Evolutionary conservation across 2,113 vertebrate species (phyloP), one percentile per base, ranked within the genome.

Genomic region (Sinocyclocheilus anshuiensis): DNA sequence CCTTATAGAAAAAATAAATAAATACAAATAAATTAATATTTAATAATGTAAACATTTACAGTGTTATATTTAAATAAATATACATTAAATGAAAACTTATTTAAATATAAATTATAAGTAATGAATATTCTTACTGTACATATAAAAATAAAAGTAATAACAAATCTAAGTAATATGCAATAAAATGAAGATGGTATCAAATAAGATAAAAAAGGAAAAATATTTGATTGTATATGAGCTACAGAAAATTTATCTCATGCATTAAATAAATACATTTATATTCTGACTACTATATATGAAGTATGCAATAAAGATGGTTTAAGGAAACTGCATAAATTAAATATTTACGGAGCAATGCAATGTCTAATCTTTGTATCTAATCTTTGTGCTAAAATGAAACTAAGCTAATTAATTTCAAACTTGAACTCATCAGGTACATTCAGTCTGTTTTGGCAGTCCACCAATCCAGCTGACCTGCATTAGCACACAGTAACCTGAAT

Each of bases 401-500:
- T 50, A n/a, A 26, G 16, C 13, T 26, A 26, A 20, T 26, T 53
- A 0, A 53, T 55, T 53, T 77, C 24, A 29, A 50, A 16, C 15
- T 4, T 22, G 67, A 39, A 39, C 67, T 71, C 33, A 39, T 39
- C 55, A 61, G 55, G 20, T n/a, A 79, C 10, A 15, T 39, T 79
- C 20, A n/a, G 12, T 61, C 16, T 10, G 9, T 59, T 61, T 33
- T 79, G 76, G 77, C 48, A 69, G 75, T 67, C 63, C 80, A 76
- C n/a, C 76, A 80, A 80, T 55, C 69, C 61, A 76, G 8, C 74
- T 61, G 53, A 79, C 48, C 50, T 61, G 67, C 26, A 42, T 76
- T 76, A 39, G 10, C 53, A n/a, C 53, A 61, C 48, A 72, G 79
- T 87, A 85, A 88, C 84, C 76, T 86, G 85, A 88, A 82, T 74